Base-by-base conservation (phyloP, 2,888 invertebrate genomes). In the Helicoverpa assulta region DNA sequence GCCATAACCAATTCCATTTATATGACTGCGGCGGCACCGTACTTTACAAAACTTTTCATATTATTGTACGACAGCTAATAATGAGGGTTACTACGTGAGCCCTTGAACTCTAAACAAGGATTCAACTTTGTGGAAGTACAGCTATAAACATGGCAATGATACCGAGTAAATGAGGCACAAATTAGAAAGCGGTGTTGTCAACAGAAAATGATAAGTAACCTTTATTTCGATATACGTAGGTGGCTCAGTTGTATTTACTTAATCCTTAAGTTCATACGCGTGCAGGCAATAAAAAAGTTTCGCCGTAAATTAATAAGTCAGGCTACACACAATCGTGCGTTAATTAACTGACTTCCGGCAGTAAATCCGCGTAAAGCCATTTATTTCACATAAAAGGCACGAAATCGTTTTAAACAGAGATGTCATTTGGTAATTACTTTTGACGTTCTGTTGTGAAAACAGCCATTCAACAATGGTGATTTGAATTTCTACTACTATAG, bases 1-100 rank as follows among this genome's bases (percentile, higher is more conserved):
- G 88, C 87, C 85, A 90, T 91, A 89, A 91, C 88, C 88, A 86
- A 91, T 90, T 87, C 86, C 87, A 83, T 90, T 90, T 90, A 86
- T 89, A 89, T 85, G 86, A 83, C 85, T 85, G 81, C 75, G 80
- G 80, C 8, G 59, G 56, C 79, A 82, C 80, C 82, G 77, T 80
- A 87, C 85, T 90, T 88, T 87, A 84, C 86, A 80, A 76, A 90
- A 91, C 86, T 89, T 91, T 91, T 88, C 86, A 84, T 88, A 88
- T 88, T 88, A 89, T 82, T 82, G 80, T 78, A 81, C 78, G 83
- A 79, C 86, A 86, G 87, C 86, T 88, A 86, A 86, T 89, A 89
- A 88, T 89, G 85, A 86, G 85, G 87, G 85, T 85, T 82, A 85
- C 85, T 79, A 85, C 82, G 85, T 83, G 85, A 85, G 83, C 85